Evolutionary conservation across 2,888 invertebrate species (phyloP).

Genomic region (Notodonta dromedarius): DNA sequence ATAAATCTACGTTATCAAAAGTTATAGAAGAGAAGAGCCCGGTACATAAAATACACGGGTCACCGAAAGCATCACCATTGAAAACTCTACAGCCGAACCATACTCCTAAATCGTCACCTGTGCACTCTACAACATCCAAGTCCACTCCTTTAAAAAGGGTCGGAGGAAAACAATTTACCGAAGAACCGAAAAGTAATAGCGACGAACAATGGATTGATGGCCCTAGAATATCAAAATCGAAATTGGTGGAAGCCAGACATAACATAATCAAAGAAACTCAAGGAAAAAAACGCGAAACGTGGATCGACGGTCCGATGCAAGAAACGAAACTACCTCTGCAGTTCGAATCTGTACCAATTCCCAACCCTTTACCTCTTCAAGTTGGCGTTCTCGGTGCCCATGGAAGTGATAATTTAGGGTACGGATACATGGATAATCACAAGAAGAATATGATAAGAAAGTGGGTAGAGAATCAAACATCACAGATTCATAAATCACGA

Average conservation of each 20-base stretch:
- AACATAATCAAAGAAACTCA: slow-evolving; percentile 90
- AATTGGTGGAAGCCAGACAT: slow-evolving; percentile 92
- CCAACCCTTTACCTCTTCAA: slow-evolving; percentile 70
- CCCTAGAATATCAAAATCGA: slow-evolving; percentile 93
- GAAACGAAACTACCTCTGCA: slow-evolving; percentile 77
- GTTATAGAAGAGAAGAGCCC: slow-evolving; percentile 85
- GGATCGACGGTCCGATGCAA: slow-evolving; percentile 98
- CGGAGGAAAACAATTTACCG: slow-evolving; percentile 69
- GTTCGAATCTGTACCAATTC: slow-evolving; percentile 84
- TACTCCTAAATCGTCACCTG: slow-evolving; percentile 83
- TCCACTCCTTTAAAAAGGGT: slow-evolving; percentile 80
- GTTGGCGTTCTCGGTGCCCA: slow-evolving; percentile 73
- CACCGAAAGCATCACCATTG: slow-evolving; percentile 84
- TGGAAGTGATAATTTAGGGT: slow-evolving; percentile 84
- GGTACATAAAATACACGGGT: slow-evolving; percentile 84
- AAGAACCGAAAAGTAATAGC: slow-evolving; percentile 80
- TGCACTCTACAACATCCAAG: slow-evolving; percentile 78
- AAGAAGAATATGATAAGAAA: slow-evolving; percentile 97
- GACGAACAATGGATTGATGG: slow-evolving; percentile 99
- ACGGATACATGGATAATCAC: slow-evolving; percentile 96
- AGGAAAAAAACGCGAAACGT: slow-evolving; percentile 93
- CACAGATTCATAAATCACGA: slow-evolving; percentile 89
- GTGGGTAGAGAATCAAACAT: slow-evolving; percentile 96
- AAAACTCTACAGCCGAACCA: slow-evolving; percentile 70
- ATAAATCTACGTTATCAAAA: slow-evolving; percentile 78